Percentiles rank a stretch among this genome's conserved stretches.
phyloP scores from a whole-genome alignment of 2,113 vertebrate species.

The Podarcis raffonei region DNA sequence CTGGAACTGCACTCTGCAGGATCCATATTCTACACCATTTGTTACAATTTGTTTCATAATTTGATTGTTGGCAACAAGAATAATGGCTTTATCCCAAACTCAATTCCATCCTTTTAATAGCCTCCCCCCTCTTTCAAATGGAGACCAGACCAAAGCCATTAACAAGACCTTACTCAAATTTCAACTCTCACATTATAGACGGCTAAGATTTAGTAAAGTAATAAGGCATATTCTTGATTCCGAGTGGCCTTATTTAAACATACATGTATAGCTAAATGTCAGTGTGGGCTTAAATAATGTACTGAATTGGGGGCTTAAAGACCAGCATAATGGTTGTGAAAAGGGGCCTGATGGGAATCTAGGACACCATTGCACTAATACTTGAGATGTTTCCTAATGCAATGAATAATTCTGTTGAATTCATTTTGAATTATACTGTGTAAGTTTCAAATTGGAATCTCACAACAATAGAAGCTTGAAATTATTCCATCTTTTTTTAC shows the following conservation, averaged over 20 bases:
- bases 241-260: conserved; percentile 3
- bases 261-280: conserved; percentile 7
- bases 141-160: conserved; percentile 13
- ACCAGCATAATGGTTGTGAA: not conserved
- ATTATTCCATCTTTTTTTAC: not conserved
- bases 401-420: not conserved
- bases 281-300: conserved; percentile 3
- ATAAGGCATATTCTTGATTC: conserved; percentile 7
- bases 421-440: not conserved
- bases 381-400: not conserved
- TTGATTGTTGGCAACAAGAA: conserved; percentile 5
- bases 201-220: not conserved
- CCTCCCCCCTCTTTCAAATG: not conserved
- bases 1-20: not conserved
- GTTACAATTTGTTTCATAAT: conserved; percentile 14
- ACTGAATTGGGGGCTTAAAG: not conserved
- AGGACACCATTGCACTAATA: not conserved
- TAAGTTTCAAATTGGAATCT: not conserved
- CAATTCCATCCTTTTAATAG: conserved; percentile 1
- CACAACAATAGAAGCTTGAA: not conserved
- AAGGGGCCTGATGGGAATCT: not conserved
- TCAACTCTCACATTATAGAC: not conserved
- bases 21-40: not conserved
- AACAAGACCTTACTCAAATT: conserved; percentile 5
- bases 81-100: not conserved